A percentile compares a stretch with the other conserved stretches of the same genome.
Evolutionary conservation across 2,888 invertebrate species (phyloP).

Genomic region (Hypena proboscidalis): DNA sequence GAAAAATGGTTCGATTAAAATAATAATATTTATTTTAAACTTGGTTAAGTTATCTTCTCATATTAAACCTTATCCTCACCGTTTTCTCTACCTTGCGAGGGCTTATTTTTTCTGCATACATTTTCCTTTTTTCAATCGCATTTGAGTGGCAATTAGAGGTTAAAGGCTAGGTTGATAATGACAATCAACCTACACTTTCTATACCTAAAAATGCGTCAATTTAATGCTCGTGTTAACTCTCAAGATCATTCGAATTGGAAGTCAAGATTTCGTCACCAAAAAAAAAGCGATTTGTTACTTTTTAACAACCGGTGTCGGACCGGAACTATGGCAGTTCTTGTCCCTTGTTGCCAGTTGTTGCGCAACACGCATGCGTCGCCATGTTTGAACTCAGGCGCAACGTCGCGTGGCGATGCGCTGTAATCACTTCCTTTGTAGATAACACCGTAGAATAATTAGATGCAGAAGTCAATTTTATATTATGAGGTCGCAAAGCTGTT

Average conservation of each 20-base stretch:
- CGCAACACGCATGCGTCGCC: conserved; percentile 36
- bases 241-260: conserved; percentile 6
- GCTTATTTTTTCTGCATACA: too few relatives aligned
- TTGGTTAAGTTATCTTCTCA: neutral
- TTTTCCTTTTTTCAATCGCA: too few relatives aligned
- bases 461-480: too few relatives aligned
- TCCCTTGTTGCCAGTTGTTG: conserved; percentile 35
- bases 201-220: conserved; percentile 11
- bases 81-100: too few relatives aligned
- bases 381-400: conserved; percentile 52
- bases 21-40: neutral
- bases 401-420: conserved; percentile 48
- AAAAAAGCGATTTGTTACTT: conserved; percentile 10
- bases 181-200: conserved; percentile 19
- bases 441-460: too few relatives aligned
- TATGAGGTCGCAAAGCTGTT: too few relatives aligned
- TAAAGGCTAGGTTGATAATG: conserved; percentile 9
- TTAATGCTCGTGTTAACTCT: neutral
- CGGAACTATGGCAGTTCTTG: conserved; percentile 30
- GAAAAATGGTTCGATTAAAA: neutral
- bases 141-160: too few relatives aligned
- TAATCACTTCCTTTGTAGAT: conserved; percentile 41
- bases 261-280: conserved; percentile 8
- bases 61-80: neutral
- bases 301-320: conserved; percentile 14